A percentile compares a stretch with the other conserved stretches of the same genome.
Conservation (phyloP, 2,888 invertebrate species). For the Exocentrus adspersus region DNA sequence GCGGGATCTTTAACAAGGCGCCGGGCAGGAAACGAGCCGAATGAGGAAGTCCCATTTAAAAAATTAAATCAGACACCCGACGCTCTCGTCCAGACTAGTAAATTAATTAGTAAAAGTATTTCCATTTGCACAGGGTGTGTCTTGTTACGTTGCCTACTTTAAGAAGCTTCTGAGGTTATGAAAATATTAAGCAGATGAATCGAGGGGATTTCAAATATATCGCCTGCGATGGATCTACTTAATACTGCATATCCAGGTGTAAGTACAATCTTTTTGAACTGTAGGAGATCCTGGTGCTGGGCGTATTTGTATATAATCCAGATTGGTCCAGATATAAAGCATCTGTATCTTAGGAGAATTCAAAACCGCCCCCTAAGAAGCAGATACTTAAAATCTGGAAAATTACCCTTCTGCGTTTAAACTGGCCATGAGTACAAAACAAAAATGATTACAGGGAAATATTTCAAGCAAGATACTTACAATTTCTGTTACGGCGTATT, state of each 20-base stretch:
- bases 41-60: slow-evolving; percentile 55
- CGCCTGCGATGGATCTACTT: slow-evolving; percentile 41
- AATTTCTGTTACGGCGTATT: too few species aligned
- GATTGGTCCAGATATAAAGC: slow-evolving; percentile 43
- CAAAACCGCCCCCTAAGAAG: slow-evolving; percentile 65
- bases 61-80: slow-evolving; percentile 48
- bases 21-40: slow-evolving; percentile 51
- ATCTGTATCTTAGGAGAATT: slow-evolving; percentile 51
- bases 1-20: slow-evolving; percentile 52
- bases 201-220: slow-evolving; percentile 43
- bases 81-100: slow-evolving; percentile 22
- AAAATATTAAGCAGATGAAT: slow-evolving; percentile 37
- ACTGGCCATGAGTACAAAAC: too few species aligned
- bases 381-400: slow-evolving; percentile 66
- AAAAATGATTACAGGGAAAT: too few species aligned
- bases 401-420: background rate
- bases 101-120: background rate
- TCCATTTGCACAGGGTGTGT: too few species aligned
- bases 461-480: too few species aligned
- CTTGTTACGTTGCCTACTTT: too few species aligned
- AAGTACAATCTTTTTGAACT: too few species aligned
- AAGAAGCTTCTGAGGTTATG: too few species aligned
- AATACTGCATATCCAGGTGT: slow-evolving; percentile 5
- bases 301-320: background rate
- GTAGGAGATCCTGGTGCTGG: too few species aligned